phyloP scores from a whole-genome alignment of 2,888 invertebrate genomes.

The Cephus nigrinus region DNA sequence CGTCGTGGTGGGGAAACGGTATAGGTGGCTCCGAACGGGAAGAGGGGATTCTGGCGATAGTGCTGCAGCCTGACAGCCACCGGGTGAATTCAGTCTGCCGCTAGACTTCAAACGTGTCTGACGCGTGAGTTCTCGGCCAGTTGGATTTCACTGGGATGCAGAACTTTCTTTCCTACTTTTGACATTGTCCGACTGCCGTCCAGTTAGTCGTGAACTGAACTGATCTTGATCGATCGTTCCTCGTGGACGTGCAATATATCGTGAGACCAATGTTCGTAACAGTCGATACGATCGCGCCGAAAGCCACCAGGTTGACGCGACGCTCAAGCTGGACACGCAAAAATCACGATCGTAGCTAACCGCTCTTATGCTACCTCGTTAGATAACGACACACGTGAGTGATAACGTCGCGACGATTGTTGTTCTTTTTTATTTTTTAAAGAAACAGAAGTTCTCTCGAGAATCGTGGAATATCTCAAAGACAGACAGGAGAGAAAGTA shows the following conservation, averaged over 20 bases:
- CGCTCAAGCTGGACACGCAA: neutral
- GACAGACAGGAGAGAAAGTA: neutral
- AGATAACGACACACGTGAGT: neutral
- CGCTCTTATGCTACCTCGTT: neutral
- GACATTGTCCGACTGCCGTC: neutral
- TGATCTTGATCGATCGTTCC: neutral
- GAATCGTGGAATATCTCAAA: neutral
- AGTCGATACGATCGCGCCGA: neutral
- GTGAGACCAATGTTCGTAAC: neutral
- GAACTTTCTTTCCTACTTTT: neutral
- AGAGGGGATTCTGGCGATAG: constrained; percentile 28
- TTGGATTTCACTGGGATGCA: neutral
- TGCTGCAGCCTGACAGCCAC: constrained; percentile 59
- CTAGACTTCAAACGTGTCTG: constrained; percentile 50
- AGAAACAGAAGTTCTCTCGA: neutral
- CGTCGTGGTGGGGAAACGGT: constrained; percentile 13
- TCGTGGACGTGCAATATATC: neutral
- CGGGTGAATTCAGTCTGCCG: constrained; percentile 61
- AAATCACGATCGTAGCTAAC: neutral
- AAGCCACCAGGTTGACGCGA: neutral
- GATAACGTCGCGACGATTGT: neutral
- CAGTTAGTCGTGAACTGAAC: neutral
- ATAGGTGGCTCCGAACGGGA: neutral
- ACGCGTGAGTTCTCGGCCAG: constrained; percentile 20
- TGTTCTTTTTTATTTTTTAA: neutral